Base-by-base conservation (phyloP, 2,888 invertebrate genomes). In the Lasioglossum calceatum region DNA sequence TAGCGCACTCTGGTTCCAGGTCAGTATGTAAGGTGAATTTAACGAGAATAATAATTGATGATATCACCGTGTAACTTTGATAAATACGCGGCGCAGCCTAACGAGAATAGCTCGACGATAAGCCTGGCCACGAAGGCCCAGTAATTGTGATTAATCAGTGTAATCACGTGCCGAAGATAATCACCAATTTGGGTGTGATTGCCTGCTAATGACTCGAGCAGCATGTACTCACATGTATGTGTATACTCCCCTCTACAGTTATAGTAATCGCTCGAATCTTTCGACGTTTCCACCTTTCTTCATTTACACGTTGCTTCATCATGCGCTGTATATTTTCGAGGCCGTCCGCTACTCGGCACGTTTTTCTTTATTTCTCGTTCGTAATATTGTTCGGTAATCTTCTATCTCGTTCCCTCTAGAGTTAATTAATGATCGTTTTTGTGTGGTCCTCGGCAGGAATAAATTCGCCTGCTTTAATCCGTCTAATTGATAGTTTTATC, bases 261-360 rank as follows among this genome's bases (percentile, higher is more conserved):
- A 42, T 76, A 8, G 42, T 58, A 36, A 64, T 47, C 75, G 58
- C 8, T 83, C 8, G 16, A n/a, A 36, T n/a, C 73, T 75, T 58
- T 3, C 8, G 27, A 71, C 36, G 44, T n/a, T 39, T n/a, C 47
- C 39, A 75, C 61, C 4, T 64, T 77, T 77, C 72, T 72, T 27
- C 36, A 72, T 27, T 72, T 71, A 58, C 36, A 71, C 39, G 42
- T 71, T 77, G 50, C 19, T 32, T 61, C 75, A 64, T 72, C 72
- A 67, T 72, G 64, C 83, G 54, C 72, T 50, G 81, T 58, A 39
- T 76, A 72, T 39, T 81, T 84, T 84, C 58, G 47, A 81, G 76
- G 64, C 32, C 71, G 72, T 23, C 50, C 61, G 76, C 83, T 76
- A 83, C 39, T 81, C 39, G 71, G 23, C 54, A 27, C 61, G 12